Percentiles rank a stretch among this genome's conserved stretches.
These are phyloP conservation scores for Ptilorrhoa leucosticta DNA, from an alignment of 2,113 vertebrate species.

Conservation along the genomic window DNA sequence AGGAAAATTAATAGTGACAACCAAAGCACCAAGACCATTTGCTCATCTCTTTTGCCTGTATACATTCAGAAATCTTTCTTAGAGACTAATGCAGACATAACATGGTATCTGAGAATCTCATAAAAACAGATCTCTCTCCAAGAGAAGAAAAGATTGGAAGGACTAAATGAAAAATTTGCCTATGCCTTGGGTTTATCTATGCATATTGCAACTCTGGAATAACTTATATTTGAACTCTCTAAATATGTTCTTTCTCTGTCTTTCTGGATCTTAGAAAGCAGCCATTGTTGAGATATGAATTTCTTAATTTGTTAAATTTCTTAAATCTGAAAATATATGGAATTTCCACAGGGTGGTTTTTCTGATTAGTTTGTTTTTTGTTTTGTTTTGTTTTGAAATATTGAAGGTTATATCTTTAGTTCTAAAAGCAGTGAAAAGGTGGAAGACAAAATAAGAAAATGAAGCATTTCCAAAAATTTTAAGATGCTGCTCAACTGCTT, in stretches of 20 bases:
- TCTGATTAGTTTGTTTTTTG: no score
- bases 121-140: background rate
- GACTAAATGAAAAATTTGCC: background rate
- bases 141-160: background rate
- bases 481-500: background rate
- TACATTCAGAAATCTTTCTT: background rate
- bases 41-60: background rate
- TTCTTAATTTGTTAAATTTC: background rate
- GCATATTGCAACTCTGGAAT: background rate
- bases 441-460: background rate
- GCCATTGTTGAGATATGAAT: background rate
- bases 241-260: background rate
- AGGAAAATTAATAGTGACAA: slow-evolving; percentile 34
- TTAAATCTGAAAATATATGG: background rate
- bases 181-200: background rate
- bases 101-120: background rate
- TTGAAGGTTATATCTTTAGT: background rate
- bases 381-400: background rate
- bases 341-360: background rate
- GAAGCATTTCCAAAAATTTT: background rate
- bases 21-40: background rate
- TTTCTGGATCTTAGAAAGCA: background rate
- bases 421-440: background rate
- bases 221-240: background rate
- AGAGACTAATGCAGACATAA: background rate